A percentile compares a stretch with the other conserved stretches of the same genome.
Evolutionary conservation across 2,113 vertebrate genomes (phyloP).

Genomic region (Cranoglanis bouderius): DNA sequence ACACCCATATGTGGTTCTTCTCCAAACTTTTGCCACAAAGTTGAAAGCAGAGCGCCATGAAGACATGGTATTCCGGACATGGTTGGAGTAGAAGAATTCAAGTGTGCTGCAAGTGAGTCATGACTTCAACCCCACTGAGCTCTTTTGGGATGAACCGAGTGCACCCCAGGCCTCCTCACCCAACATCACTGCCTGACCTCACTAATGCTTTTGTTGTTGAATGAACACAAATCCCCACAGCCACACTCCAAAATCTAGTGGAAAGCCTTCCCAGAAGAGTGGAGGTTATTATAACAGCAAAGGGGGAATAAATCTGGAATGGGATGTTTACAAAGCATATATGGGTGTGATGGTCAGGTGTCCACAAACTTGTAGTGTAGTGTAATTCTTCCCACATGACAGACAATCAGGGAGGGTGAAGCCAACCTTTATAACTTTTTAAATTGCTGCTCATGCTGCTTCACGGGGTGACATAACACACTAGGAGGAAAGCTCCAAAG

Average conservation of each 20-base stretch:
- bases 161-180: not conserved
- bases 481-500: not conserved
- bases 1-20: not conserved
- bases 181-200: not conserved
- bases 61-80: not conserved
- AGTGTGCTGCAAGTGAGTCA: not conserved
- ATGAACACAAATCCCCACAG: not conserved
- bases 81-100: not conserved
- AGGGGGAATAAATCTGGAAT: not conserved
- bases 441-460: not conserved
- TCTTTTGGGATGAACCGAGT: not conserved
- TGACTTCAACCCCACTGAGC: not conserved
- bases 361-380: not conserved
- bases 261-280: not conserved
- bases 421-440: not conserved
- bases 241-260: not conserved
- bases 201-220: not conserved
- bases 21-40: not conserved
- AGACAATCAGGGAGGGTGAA: not conserved
- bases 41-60: not conserved
- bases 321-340: not conserved
- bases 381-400: not conserved
- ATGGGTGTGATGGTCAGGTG: not conserved
- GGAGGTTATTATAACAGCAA: not conserved
- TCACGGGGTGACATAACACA: not conserved